Evolutionary conservation across 2,888 invertebrate genomes (phyloP), one percentile per base, ranked within the genome.

Genomic region (Meliscaeva auricollis): DNA sequence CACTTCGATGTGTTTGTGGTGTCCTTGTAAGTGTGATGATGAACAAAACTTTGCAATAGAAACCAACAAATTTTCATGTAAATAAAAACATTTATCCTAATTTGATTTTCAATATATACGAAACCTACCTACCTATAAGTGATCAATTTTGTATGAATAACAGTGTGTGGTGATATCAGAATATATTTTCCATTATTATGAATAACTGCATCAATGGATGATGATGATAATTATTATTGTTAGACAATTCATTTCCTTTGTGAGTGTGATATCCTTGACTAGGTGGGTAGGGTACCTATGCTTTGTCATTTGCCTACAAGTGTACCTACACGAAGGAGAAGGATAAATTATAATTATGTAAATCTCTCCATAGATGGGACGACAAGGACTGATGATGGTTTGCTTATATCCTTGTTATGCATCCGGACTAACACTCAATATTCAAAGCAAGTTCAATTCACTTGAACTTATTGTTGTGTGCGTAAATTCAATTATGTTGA

Each of bases 11-110:
- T 41, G 11, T 38, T n/a, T 17, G 35, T 1, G 35, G 17, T 8
- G 46, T 9, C 9, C 26, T 17, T n/a, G 20, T 26, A 38, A 15
- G 30, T 64, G 17, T 48, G 46, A 72, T 58, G 20, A 35, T 26
- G 26, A 1, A 44, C 62, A 50, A 74, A 66, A 66, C 32, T 50
- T 77, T 69, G 32, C 35, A 41, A 44, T 44, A 30, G 30, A 46
- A 62, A 17, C 11, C 46, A 79, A 78, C 68, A 20, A 66, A 50
- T 66, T 35, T 66, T 22, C 66, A 66, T 64, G 46, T 30, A 46
- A 64, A 66, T 66, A 79, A 83, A 83, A 83, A 83, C 79, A 83
- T 83, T 68, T 69, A 69, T 83, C 62, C 74, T 79, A 62, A 83
- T 83, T 70, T 26, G 38, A 79, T 79, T 74, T 74, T 74, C 69